Evolutionary conservation across 2,797 vertebrate species (phyloP), one percentile per base, ranked within the genome.

Genomic region (Cryptoprocta ferox): DNA sequence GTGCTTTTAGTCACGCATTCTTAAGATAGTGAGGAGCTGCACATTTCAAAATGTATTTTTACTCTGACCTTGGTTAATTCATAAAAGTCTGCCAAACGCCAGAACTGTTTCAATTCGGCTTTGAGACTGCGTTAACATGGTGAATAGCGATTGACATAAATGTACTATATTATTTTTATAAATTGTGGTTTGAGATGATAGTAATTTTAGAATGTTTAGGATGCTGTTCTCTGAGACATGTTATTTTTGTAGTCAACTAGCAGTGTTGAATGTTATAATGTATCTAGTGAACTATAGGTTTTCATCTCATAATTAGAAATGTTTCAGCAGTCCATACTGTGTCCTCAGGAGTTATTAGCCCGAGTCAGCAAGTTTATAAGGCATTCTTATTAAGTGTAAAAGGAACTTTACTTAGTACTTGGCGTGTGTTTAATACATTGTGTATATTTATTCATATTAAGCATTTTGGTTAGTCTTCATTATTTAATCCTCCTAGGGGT

Each of bases 1-100:
- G 9, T 88, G 70, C 84, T 97, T 82, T 71, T 68, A 63, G n/a
- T 83, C 21, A 45, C 66, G 79, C 18, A 78, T 80, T 89, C 87
- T 86, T 90, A 79, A 84, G 50, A 35, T 56, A 63, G 39, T 81
- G 18, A 93, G 82, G 75, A 97, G 32, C 12, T 96, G 26, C 37
- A 87, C 39, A 63, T 97, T 97, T 96, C 35, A 97, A 87, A 97
- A 89, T 78, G 14, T 95, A 53, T 83, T 97, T 95, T 18, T 93
- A 84, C n/a, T 96, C 65, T 96, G 95, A 97, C 90, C 81, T 98
- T 97, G 70, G 71, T 95, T 97, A 91, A 80, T 96, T 98, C 89
- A 65, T 96, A 87, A 70, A 95, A 96, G 75, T 91, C 95, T 96
- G 63, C 76, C 89, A 97, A 92, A 73, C 1, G 11, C 37, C 88